phyloP scores from a whole-genome alignment of 2,113 vertebrate genomes.

The Oreochromis aureus region DNA sequence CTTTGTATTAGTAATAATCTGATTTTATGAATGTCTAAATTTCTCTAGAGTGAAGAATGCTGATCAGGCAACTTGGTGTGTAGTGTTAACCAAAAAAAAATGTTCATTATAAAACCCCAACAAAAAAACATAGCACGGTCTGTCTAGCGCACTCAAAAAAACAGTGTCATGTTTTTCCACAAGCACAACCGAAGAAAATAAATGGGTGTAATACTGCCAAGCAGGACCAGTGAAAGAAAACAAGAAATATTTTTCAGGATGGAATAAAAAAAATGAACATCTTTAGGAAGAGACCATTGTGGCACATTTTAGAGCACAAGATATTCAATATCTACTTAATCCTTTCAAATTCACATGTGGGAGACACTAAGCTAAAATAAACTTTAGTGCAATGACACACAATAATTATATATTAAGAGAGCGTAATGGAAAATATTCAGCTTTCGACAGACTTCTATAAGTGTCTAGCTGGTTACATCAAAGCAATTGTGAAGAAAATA shows the following conservation, averaged over 20 bases:
- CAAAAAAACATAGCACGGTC: conserved; percentile 40
- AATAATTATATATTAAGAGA: conserved; percentile 69
- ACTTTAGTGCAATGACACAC: conserved; percentile 61
- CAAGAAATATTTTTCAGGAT: background rate
- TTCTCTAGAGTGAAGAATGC: conserved; percentile 72
- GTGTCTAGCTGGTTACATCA: conserved; percentile 76
- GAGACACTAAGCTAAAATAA: conserved; percentile 56
- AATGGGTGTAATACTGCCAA: background rate
- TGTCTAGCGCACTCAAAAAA: conserved; percentile 10
- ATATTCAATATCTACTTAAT: conserved; percentile 10
- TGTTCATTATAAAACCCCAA: conserved; percentile 58
- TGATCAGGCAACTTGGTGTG: conserved; percentile 72
- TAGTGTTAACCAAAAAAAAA: conserved; percentile 62
- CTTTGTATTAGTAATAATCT: conserved; percentile 61
- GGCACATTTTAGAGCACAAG: conserved; percentile 15
- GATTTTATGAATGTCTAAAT: conserved; percentile 73
- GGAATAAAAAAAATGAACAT: background rate
- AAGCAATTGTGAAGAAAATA: conserved; percentile 80
- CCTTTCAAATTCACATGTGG: conserved; percentile 38
- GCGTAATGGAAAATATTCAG: conserved; percentile 69
- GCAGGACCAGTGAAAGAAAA: background rate
- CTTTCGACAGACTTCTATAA: conserved; percentile 66
- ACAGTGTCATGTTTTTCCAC: conserved; percentile 28
- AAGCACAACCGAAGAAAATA: conserved; percentile 11
- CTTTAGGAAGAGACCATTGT: background rate